Evolutionary conservation across 2,888 invertebrate genomes (phyloP).

Genomic region (Arge pagana): DNA sequence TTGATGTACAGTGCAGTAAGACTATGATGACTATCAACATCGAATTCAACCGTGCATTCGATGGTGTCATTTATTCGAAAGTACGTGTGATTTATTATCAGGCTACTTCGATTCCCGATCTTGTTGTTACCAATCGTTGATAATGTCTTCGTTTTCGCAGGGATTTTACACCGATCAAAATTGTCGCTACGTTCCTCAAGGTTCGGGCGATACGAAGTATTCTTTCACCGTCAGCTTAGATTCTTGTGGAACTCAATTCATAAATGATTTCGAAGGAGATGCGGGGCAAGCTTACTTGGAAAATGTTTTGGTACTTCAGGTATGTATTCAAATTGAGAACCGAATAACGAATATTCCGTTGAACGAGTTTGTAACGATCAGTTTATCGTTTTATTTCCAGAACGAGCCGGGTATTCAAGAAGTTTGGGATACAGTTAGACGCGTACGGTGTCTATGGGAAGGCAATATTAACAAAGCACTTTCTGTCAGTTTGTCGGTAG

Average conservation of each 20-base stretch:
- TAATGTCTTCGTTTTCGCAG: slow-evolving; percentile 40
- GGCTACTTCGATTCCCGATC: neutral
- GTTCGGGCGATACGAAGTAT: slow-evolving; percentile 71
- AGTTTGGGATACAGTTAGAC: slow-evolving; percentile 79
- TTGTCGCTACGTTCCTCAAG: slow-evolving; percentile 75
- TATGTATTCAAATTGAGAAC: slow-evolving; percentile 20
- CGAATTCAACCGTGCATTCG: slow-evolving; percentile 76
- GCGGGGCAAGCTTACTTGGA: slow-evolving; percentile 78
- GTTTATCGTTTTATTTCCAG: slow-evolving; percentile 53
- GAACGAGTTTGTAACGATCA: neutral
- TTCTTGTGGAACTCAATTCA: slow-evolving; percentile 79
- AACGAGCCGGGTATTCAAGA: slow-evolving; percentile 78
- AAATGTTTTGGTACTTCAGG: slow-evolving; percentile 71
- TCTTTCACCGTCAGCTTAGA: slow-evolving; percentile 76
- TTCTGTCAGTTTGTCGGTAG: slow-evolving; percentile 75
- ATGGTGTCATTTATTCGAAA: slow-evolving; percentile 82
- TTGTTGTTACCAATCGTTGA: neutral
- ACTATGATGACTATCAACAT: slow-evolving; percentile 83
- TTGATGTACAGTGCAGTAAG: slow-evolving; percentile 78
- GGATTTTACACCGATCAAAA: slow-evolving; percentile 70
- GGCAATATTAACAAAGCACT: slow-evolving; percentile 77
- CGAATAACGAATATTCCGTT: neutral
- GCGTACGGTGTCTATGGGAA: slow-evolving; percentile 81
- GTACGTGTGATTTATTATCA: slow-evolving; percentile 50
- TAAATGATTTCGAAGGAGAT: slow-evolving; percentile 75